Evolutionary conservation across 2,888 invertebrate genomes (phyloP).

Genomic region (Ryuthela nishihirai): DNA sequence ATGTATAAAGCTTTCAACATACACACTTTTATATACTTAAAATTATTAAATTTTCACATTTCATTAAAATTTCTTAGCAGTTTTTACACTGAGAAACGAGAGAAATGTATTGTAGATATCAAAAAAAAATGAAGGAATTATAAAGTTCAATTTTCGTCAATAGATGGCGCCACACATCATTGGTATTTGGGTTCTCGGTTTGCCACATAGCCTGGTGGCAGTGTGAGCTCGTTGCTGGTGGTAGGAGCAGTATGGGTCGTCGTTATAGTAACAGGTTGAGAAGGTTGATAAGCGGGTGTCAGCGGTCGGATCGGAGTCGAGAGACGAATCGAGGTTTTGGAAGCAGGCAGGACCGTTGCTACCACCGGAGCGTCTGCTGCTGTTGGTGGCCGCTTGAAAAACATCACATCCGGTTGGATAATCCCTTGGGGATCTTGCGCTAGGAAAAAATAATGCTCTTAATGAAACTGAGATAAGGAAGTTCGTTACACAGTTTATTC

Average conservation of each 20-base stretch:
- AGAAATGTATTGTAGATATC: no score
- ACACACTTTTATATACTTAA: no score
- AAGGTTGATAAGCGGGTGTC: constrained; percentile 35
- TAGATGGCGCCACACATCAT: no score
- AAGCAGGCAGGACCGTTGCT: constrained; percentile 10
- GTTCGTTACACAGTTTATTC: no score
- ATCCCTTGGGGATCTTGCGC: constrained; percentile 38
- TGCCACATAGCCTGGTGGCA: constrained; percentile 38
- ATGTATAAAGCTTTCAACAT: no score
- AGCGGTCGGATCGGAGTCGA: constrained; percentile 35
- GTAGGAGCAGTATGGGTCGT: not conserved
- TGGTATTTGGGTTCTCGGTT: constrained; percentile 28
- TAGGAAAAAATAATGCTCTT: constrained; percentile 17
- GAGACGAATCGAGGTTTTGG: constrained; percentile 11
- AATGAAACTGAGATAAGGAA: constrained; percentile 24
- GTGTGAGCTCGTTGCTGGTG: constrained; percentile 30
- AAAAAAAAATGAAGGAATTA: no score
- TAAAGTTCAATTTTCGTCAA: no score
- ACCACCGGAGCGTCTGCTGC: constrained; percentile 2
- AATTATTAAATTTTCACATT: no score
- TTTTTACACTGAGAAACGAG: no score
- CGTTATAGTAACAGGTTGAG: constrained; percentile 6
- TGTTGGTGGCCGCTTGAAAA: constrained; percentile 25
- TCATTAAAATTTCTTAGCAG: no score
- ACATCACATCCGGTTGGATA: constrained; percentile 40